Evolutionary conservation across 2,113 vertebrate species (phyloP).

Genomic region (Cephalophus harveyi): DNA sequence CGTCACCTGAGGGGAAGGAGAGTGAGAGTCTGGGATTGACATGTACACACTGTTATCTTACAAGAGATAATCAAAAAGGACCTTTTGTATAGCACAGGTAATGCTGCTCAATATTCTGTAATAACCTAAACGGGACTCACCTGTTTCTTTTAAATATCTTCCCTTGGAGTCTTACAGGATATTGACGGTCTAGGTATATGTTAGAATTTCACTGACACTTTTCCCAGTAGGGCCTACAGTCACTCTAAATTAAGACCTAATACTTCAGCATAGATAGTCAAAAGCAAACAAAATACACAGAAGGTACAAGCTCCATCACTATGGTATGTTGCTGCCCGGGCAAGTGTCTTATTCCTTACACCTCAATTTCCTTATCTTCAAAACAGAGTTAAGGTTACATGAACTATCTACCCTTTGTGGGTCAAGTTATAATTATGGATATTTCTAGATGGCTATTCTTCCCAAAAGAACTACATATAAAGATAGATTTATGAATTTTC

Average conservation of each 20-base stretch:
- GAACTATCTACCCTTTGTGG: not conserved
- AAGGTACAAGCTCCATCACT: not conserved
- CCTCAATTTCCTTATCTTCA: constrained; percentile 32
- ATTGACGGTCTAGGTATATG: not conserved
- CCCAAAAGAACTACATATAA: not conserved
- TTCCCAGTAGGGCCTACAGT: not conserved
- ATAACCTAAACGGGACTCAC: not conserved
- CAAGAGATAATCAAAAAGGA: not conserved
- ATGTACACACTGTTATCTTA: not conserved
- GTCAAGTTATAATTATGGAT: not conserved
- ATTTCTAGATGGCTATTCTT: constrained; percentile 27
- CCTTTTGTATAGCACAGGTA: not conserved
- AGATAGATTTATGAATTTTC: constrained; percentile 6
- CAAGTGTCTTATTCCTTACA: not conserved
- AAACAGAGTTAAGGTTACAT: not conserved
- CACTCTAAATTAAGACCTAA: not conserved
- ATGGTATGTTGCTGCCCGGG: not conserved
- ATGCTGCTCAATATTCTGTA: not conserved
- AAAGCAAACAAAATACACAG: not conserved
- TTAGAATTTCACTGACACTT: not conserved
- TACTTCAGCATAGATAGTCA: not conserved
- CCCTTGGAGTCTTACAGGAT: not conserved
- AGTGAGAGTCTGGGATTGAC: not conserved
- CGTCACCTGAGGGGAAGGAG: not conserved
- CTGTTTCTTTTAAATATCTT: not conserved